Evolutionary conservation across 2,113 vertebrate genomes (phyloP).

Genomic region (Archilochus colubris): DNA sequence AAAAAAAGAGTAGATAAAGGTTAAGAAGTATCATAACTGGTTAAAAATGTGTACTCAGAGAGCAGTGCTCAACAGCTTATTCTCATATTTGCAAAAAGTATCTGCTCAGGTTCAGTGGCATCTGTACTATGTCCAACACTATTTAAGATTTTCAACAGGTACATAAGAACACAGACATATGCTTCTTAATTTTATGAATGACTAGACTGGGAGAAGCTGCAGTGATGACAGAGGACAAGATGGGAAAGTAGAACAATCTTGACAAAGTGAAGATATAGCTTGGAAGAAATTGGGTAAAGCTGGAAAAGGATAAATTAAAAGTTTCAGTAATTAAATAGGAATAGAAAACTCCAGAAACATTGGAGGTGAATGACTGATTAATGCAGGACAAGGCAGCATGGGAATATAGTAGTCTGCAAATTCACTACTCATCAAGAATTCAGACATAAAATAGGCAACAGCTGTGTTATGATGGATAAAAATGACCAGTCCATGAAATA

Average conservation of each 20-base stretch:
- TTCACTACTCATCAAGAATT: background rate
- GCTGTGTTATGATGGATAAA: conserved; percentile 10
- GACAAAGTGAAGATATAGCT: conserved; percentile 7
- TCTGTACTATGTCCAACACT: background rate
- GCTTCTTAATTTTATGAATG: background rate
- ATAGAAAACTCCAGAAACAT: background rate
- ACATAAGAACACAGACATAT: background rate
- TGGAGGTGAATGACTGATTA: background rate
- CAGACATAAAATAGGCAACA: background rate
- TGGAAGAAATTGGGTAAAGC: background rate
- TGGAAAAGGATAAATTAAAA: background rate
- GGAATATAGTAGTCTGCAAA: background rate
- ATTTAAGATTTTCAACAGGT: conserved; percentile 10
- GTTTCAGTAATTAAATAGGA: background rate
- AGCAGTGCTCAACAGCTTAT: background rate
- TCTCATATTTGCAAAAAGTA: background rate
- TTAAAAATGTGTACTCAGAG: background rate
- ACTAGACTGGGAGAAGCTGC: conserved; percentile 18
- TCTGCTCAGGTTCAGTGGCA: background rate
- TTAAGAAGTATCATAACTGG: background rate
- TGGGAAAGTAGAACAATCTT: background rate
- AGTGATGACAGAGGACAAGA: conserved; percentile 28
- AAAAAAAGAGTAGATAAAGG: background rate
- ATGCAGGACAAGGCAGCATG: background rate
- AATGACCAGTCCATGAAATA: conserved; percentile 1